A percentile compares a stretch with the other conserved stretches of the same genome.
phyloP scores from a whole-genome alignment of 2,797 vertebrate species.

The Sebastiscus tertius region DNA sequence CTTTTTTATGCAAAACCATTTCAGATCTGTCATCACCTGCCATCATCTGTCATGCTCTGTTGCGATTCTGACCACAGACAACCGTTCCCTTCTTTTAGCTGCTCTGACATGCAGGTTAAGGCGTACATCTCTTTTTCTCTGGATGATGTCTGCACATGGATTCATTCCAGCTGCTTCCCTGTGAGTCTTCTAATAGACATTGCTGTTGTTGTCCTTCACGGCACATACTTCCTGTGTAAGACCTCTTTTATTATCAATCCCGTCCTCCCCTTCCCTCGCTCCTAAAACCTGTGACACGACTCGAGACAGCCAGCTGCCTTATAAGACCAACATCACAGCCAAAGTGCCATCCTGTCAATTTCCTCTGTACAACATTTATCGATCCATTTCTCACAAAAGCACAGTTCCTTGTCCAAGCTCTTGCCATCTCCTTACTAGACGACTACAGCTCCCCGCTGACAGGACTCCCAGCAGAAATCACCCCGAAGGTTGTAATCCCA shows the following conservation, averaged over 20 bases:
- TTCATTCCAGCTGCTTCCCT: neutral
- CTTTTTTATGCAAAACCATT: conserved; percentile 21
- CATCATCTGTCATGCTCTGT: conserved; percentile 6
- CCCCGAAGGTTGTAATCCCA: conserved; percentile 8
- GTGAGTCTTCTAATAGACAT: neutral
- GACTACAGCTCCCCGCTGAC: conserved; percentile 41
- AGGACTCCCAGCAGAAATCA: conserved; percentile 47
- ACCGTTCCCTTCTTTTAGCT: neutral
- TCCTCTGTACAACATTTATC: conserved; percentile 57
- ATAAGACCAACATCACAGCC: conserved; percentile 56
- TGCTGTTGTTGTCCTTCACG: conserved; percentile 10
- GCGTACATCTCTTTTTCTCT: neutral
- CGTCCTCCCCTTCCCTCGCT: conserved; percentile 6
- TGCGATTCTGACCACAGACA: conserved; percentile 13
- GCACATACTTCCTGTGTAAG: conserved; percentile 1
- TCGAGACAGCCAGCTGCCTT: conserved; percentile 43
- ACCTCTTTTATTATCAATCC: conserved; percentile 30
- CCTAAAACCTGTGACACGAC: conserved; percentile 33
- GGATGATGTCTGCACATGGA: conserved; percentile 2
- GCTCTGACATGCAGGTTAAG: conserved; percentile 19
- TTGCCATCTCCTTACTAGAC: conserved; percentile 16
- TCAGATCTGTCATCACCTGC: conserved; percentile 19
- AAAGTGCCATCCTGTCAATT: conserved; percentile 63
- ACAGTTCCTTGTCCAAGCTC: conserved; percentile 45
- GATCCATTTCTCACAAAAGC: conserved; percentile 60